Conservation (phyloP, 2,797 vertebrate species). For the Diceros bicornis region DNA sequence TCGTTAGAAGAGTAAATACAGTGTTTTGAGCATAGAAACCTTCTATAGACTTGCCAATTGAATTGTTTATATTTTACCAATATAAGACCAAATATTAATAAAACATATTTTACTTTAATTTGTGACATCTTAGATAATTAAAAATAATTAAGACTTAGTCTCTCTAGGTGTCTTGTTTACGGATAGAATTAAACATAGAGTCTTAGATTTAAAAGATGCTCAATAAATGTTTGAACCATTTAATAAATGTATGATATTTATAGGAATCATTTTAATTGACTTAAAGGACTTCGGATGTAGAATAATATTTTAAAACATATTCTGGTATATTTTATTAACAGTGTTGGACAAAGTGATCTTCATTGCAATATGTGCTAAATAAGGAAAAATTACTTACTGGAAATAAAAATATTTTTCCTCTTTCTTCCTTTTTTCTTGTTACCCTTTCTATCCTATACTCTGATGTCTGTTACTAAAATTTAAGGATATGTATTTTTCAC, state of each 20-base stretch:
- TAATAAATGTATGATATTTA: neutral
- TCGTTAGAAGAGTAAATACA: neutral
- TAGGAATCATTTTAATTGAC: neutral
- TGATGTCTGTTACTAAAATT: neutral
- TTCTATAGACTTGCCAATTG: neutral
- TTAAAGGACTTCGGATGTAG: neutral
- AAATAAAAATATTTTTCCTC: neutral
- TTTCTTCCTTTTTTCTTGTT: neutral
- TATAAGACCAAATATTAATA: neutral
- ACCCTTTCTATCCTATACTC: neutral
- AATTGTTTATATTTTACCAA: neutral
- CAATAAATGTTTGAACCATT: neutral
- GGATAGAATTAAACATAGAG: neutral
- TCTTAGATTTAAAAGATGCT: neutral
- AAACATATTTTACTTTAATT: constrained; percentile 4
- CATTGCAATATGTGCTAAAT: neutral
- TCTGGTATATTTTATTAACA: neutral
- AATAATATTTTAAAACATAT: neutral
- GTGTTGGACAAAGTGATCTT: neutral
- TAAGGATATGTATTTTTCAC: neutral
- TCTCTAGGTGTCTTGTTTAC: neutral
- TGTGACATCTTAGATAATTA: neutral
- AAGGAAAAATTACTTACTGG: neutral
- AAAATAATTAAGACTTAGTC: neutral
- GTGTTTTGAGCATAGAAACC: neutral